A percentile compares a stretch with the other conserved stretches of the same genome.
These are phyloP conservation scores for Tamias sibiricus DNA, from an alignment of 2,113 vertebrate genomes.

Conservation along the genomic window DNA sequence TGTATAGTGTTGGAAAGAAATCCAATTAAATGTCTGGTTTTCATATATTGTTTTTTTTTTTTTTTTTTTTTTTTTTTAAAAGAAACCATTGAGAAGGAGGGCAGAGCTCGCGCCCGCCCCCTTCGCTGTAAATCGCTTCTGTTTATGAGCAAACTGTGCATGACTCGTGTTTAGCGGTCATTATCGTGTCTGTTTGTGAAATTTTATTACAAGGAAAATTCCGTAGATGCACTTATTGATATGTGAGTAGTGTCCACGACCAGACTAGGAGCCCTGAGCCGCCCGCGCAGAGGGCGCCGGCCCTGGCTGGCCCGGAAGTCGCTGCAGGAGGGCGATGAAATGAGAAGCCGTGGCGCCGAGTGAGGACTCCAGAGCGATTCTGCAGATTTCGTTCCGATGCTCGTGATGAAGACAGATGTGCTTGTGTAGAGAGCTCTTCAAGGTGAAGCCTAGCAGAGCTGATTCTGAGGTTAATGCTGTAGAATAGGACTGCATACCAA, in stretches of 20 bases:
- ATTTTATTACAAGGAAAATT: constrained; percentile 90
- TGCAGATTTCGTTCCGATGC: constrained; percentile 94
- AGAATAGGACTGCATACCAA: constrained; percentile 99
- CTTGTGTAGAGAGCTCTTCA: constrained; percentile 95
- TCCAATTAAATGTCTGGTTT: constrained; percentile 94
- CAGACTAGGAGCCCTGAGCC: constrained; percentile 90
- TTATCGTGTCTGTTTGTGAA: constrained; percentile 98
- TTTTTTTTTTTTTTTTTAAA: constrained; percentile 88
- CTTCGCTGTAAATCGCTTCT: constrained; percentile 97
- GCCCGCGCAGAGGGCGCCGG: constrained; percentile 87
- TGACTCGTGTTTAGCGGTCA: constrained; percentile 97
- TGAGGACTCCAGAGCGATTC: constrained; percentile 84
- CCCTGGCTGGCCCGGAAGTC: constrained; percentile 88
- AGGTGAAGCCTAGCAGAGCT: constrained; percentile 90
- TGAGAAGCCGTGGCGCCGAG: constrained; percentile 84
- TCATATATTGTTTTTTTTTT: constrained; percentile 92
- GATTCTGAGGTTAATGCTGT: constrained; percentile 98
- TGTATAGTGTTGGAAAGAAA: constrained; percentile 93
- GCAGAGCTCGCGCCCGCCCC: constrained; percentile 93
- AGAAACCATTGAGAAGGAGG: constrained; percentile 91
- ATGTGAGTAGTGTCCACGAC: constrained; percentile 93
- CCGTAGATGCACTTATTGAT: constrained; percentile 97
- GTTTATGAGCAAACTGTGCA: constrained; percentile 97
- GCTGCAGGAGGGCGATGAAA: constrained; percentile 84
- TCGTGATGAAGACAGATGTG: constrained; percentile 95